Evolutionary conservation across 2,888 invertebrate species (phyloP), one percentile per base, ranked within the genome.

Genomic region (Bombylius major): DNA sequence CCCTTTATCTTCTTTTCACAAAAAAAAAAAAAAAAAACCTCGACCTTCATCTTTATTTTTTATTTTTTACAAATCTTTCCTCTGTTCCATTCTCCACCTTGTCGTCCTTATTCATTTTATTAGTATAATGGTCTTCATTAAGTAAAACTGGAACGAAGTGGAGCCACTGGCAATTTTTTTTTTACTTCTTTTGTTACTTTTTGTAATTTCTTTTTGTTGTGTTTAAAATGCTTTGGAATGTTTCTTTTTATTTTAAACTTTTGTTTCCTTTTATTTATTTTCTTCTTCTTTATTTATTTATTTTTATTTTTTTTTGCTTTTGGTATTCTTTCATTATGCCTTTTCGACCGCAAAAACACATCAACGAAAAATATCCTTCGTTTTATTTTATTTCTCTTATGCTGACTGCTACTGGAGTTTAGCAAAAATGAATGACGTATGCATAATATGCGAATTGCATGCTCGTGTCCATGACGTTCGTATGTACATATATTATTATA

Each of bases 301-400:
- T 39, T 5, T 11, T 42, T 5, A 1, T 11, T 11, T 42, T 42
- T 42, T 42, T 42, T 5, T 42, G 39, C 11, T 42, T 5, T 11
- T 42, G 7, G 8, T 42, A 11, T 42, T 42, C 12, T 42, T 42
- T 42, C 8, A 7, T 36, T 7, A 36, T 36, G 8, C 8, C 45
- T 50, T 54, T 54, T 54, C 34, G 34, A 45, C 36, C 50, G 50
- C 54, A 54, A 54, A 54, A 49, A 49, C 44, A 54, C 49, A 49
- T 54, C 54, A 54, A 54, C 42, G 44, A 49, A 54, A 54, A 54
- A 54, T 49, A 54, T 54, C 49, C 49, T 54, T 49, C 49, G n/a
- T 49, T 47, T 44, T 33, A 49, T 49, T 23, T 23, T 23, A 23
- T 23, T 23, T 2, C 23, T 23, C 3, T 23, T 23, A 23, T 47